Evolutionary conservation across 2,888 invertebrate genomes (phyloP).

Genomic region (Rhogogaster chlorosoma): DNA sequence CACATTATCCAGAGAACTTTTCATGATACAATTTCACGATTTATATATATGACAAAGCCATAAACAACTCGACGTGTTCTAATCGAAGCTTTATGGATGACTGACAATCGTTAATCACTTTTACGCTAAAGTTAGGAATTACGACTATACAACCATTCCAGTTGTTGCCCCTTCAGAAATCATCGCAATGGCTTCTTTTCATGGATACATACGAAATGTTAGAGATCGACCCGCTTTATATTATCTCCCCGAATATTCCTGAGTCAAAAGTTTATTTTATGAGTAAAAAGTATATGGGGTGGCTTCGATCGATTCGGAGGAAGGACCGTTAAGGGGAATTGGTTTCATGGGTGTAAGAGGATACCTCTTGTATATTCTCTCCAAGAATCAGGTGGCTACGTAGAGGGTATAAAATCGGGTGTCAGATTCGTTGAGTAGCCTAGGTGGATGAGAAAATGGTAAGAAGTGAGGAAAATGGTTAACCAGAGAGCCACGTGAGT

Average conservation of each 20-base stretch:
- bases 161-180: background rate
- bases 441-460: background rate
- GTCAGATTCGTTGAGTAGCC: background rate
- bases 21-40: background rate
- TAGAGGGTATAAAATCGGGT: background rate
- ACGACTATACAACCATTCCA: background rate
- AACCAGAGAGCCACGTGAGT: background rate
- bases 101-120: background rate
- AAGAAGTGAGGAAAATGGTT: background rate
- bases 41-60: background rate
- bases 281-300: background rate
- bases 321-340: background rate
- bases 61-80: constrained; percentile 3
- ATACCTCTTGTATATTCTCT: background rate
- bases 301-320: background rate
- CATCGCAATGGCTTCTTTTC: background rate
- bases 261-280: background rate
- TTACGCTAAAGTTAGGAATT: background rate
- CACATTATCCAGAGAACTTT: background rate
- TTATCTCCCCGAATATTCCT: background rate
- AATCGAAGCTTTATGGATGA: background rate
- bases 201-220: background rate
- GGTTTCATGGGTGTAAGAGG: background rate
- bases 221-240: background rate
- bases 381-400: background rate